These are phyloP conservation scores for Plemyria rubiginata DNA, from an alignment of 2,888 invertebrate species.

Conservation along the genomic window DNA sequence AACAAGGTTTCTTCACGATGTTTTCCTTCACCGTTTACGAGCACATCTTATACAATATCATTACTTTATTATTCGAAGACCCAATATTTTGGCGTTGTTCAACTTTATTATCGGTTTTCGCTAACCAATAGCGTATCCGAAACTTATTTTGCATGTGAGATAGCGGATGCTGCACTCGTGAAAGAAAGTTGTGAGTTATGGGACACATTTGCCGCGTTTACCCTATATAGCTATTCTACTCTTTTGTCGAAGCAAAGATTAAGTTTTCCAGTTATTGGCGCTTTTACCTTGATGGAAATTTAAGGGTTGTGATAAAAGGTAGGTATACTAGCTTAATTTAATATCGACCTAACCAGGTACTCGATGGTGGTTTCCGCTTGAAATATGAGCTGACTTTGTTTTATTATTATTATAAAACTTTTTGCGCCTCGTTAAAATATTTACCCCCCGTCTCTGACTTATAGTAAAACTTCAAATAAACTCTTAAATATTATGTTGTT, in stretches of 20 bases:
- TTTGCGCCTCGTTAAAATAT: no score
- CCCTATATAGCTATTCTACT: slow-evolving; percentile 37
- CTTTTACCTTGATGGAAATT: slow-evolving; percentile 21
- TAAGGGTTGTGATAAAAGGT: slow-evolving; percentile 21
- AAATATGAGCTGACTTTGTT: no score
- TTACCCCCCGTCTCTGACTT: no score
- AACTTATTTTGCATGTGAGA: slow-evolving; percentile 80
- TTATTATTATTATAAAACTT: no score
- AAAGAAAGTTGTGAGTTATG: slow-evolving; percentile 77
- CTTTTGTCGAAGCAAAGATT: slow-evolving; percentile 39
- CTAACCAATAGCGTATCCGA: slow-evolving; percentile 66
- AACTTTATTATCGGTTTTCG: slow-evolving; percentile 74
- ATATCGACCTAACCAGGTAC: no score
- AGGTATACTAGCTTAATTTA: no score
- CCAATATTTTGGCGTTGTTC: slow-evolving; percentile 38
- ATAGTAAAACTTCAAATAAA: no score
- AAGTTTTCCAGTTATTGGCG: slow-evolving; percentile 34
- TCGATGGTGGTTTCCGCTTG: no score
- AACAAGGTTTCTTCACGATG: no score
- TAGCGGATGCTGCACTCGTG: slow-evolving; percentile 70
- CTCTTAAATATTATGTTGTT: no score
- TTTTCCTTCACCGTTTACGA: no score
- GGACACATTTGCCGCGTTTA: slow-evolving; percentile 45
- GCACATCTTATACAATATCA: neutral
- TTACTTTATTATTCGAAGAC: slow-evolving; percentile 21